Percentiles rank a stretch among this genome's conserved stretches.
phyloP scores from a whole-genome alignment of 2,797 vertebrate species.

The Caiman crocodilus region DNA sequence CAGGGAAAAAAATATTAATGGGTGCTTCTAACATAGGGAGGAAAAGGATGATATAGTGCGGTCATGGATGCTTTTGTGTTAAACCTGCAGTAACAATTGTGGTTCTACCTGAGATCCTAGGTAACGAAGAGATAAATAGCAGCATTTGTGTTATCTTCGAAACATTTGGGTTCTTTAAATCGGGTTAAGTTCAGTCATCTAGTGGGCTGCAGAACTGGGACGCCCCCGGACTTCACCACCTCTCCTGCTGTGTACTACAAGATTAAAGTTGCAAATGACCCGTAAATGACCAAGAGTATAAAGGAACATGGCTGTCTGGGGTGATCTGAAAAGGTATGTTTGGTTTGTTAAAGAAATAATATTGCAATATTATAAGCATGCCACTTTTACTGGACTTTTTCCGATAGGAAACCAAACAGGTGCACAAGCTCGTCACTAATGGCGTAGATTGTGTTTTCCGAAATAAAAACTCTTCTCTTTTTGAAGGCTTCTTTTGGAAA shows the following conservation, averaged over 20 bases:
- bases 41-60: no score
- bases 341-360: not conserved
- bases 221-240: not conserved
- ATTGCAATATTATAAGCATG: not conserved
- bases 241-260: no score
- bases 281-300: not conserved
- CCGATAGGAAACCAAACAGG: not conserved
- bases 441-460: not conserved
- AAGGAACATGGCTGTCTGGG: no score
- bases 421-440: not conserved
- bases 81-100: no score
- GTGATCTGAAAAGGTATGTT: not conserved
- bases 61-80: no score
- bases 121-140: no score
- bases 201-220: not conserved
- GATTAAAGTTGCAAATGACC: not conserved
- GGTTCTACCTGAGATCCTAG: no score
- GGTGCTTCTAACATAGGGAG: no score
- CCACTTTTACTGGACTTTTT: not conserved
- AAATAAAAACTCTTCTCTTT: not conserved
- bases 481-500: constrained; percentile 28
- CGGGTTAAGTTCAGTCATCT: not conserved
- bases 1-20: no score
- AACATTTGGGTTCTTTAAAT: not conserved
- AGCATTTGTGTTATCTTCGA: not conserved